Base-by-base conservation (phyloP, 2,888 invertebrate species). In the Brachyopa scutellaris region DNA sequence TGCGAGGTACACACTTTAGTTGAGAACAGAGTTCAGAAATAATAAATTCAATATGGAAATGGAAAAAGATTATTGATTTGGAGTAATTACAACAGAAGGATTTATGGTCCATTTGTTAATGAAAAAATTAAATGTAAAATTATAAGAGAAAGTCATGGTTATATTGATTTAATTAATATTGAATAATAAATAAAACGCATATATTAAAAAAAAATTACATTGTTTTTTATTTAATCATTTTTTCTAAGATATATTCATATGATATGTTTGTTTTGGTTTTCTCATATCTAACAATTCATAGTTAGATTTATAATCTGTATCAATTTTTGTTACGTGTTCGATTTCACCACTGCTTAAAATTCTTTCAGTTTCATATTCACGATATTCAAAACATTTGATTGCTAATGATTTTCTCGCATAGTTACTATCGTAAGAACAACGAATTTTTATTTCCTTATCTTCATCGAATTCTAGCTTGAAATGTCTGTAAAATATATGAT, bases 401-500 rank as follows among this genome's bases (percentile, higher is more conserved):
- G 40, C 40, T 7, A 76, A 38, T n/a, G 31, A 33, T 15, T 61
- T 53, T 15, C 8, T 53, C 8, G 49, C 31, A 19, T 55, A 66
- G 23, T 72, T 36, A 31, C 42, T 51, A 45, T 77, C 62, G 42
- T 69, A 69, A 33, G 69, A 36, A 49, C 64, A 72, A 6, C 64
- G 72, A 59, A 72, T 53, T 53, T 26, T 66, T 23, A 69, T 3
- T 5, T 23, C 13, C 8, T 42, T 64, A n/a, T 64, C 36, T 13
- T 66, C 26, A 31, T 64, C 73, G 38, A 67, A 69, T 40, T 80
- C 69, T 9, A 80, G 33, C 19, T 53, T 61, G 17, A 67, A 80
- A 57, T 80, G 67, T 69, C 62, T 80, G 26, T 79, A 79, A 79
- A 76, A 79, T 13, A 73, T 47, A 15, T 67, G 9, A 1, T 73